These are phyloP conservation scores for Spodoptera frugiperda DNA, from an alignment of 1,140 invertebrate genomes.

Conservation along the genomic window DNA sequence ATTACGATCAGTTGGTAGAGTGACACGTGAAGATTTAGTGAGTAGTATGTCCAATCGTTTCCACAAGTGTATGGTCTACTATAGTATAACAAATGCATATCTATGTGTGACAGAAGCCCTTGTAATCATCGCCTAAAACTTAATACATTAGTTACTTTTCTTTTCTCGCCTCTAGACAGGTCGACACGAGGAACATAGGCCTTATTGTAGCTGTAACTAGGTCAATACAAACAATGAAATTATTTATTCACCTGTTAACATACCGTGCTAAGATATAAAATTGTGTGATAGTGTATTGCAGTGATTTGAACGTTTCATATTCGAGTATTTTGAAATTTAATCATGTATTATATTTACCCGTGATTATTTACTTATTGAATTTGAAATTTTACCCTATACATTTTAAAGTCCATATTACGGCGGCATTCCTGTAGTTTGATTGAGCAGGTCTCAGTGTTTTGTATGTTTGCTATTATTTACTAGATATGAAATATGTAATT, in stretches of 20 bases:
- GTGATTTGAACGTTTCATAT: conserved; percentile 26
- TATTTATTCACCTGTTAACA: neutral
- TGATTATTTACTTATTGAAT: conserved; percentile 43
- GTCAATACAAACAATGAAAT: conserved; percentile 11
- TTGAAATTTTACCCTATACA: conserved; percentile 18
- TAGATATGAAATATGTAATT: conserved; percentile 8
- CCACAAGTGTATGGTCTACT: too few species aligned
- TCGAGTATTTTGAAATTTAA: conserved; percentile 38
- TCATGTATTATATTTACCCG: conserved; percentile 44
- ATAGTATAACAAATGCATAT: too few species aligned
- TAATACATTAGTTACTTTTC: neutral
- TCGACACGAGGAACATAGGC: conserved; percentile 3
- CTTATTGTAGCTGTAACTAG: conserved; percentile 33
- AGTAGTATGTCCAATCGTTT: too few species aligned
- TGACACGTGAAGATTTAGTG: too few species aligned
- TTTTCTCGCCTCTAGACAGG: neutral
- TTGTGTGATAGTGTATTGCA: conserved; percentile 22
- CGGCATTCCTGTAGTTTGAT: conserved; percentile 53
- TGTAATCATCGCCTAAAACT: too few species aligned
- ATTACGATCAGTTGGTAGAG: too few species aligned
- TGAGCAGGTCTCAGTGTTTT: conserved; percentile 58
- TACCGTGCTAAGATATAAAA: neutral
- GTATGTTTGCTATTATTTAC: conserved; percentile 21
- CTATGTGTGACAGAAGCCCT: too few species aligned
- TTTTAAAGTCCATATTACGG: conserved; percentile 30